Percentiles rank a stretch among this genome's conserved stretches.
These are phyloP conservation scores for Xestoiulus laeticollis DNA, from an alignment of 2,888 invertebrate genomes.

Conservation along the genomic window DNA sequence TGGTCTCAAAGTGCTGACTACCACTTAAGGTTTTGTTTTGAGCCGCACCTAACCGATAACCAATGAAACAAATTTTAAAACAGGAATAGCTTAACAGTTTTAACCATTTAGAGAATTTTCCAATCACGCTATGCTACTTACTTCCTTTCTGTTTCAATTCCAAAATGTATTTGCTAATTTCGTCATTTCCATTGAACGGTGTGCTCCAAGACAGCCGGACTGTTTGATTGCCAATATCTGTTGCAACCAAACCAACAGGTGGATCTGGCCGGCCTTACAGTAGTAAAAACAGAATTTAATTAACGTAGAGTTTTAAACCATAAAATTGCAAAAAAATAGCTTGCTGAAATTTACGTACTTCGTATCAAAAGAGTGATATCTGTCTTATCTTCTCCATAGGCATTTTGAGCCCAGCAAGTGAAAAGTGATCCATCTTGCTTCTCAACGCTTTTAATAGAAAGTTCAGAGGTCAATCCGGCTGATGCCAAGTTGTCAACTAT, in stretches of 20 bases:
- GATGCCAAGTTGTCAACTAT: slow-evolving; percentile 24
- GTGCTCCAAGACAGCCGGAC: slow-evolving; percentile 48
- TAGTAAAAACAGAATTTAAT: neutral
- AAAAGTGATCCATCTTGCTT: slow-evolving; percentile 46
- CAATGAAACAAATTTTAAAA: neutral
- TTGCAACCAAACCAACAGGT: slow-evolving; percentile 45
- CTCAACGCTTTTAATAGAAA: slow-evolving; percentile 8
- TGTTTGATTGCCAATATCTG: slow-evolving; percentile 51
- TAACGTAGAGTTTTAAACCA: neutral
- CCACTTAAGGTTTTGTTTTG: slow-evolving; percentile 49
- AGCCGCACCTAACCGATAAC: neutral
- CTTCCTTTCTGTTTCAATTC: slow-evolving; percentile 51
- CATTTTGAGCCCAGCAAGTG: slow-evolving; percentile 53
- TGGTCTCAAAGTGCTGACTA: slow-evolving; percentile 2
- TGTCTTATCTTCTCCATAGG: slow-evolving; percentile 46
- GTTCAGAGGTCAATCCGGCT: slow-evolving; percentile 47
- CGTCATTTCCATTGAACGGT: slow-evolving; percentile 51
- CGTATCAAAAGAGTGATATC: slow-evolving; percentile 46
- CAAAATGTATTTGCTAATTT: slow-evolving; percentile 44
- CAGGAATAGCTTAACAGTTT: too few species aligned
- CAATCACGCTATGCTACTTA: neutral
- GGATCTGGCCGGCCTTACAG: slow-evolving; percentile 49
- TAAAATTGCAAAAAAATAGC: neutral
- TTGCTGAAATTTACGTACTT: slow-evolving; percentile 42
- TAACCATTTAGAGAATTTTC: neutral